A percentile compares a stretch with the other conserved stretches of the same genome.
phyloP scores from a whole-genome alignment of 2,797 vertebrate species.

The Neosalanx taihuensis region DNA sequence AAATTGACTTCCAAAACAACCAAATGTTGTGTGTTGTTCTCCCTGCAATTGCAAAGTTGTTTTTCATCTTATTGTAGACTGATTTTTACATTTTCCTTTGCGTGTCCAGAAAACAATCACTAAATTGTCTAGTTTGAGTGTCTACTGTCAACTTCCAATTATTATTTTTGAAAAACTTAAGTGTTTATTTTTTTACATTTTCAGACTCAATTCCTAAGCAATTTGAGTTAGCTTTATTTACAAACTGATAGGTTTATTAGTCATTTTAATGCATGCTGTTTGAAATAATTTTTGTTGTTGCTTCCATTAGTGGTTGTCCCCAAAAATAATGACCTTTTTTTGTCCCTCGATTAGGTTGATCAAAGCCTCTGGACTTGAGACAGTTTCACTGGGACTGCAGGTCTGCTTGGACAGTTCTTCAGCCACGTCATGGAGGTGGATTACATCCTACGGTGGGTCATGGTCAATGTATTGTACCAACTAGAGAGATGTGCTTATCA shows the following conservation, averaged over 20 bases:
- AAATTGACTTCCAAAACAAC: slow-evolving; percentile 3
- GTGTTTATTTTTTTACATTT: neutral
- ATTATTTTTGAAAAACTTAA: slow-evolving; percentile 1
- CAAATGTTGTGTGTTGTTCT: slow-evolving; percentile 9
- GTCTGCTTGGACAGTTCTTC: neutral
- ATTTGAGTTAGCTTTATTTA: neutral
- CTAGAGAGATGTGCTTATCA: too few species aligned
- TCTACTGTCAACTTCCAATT: slow-evolving; percentile 3
- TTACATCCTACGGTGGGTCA: neutral
- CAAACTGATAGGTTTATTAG: neutral
- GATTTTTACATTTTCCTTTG: slow-evolving; percentile 13
- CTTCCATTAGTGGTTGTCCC: neutral
- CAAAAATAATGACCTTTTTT: slow-evolving; percentile 11
- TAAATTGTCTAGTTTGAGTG: slow-evolving; percentile 16
- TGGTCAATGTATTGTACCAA: neutral
- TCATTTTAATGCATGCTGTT: slow-evolving; percentile 7
- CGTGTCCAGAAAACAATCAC: slow-evolving; percentile 10
- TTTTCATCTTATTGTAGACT: slow-evolving; percentile 18
- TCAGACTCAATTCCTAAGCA: slow-evolving; percentile 2
- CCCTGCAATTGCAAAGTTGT: slow-evolving; percentile 20
- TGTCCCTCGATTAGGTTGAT: slow-evolving; percentile 25
- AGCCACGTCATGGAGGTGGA: slow-evolving; percentile 8
- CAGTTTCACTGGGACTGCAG: neutral
- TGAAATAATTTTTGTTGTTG: too few species aligned
- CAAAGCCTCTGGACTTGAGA: slow-evolving; percentile 5